Evolutionary conservation across 2,797 vertebrate genomes (phyloP), one percentile per base, ranked within the genome.

Genomic region (Ctenosaura bakeri): DNA sequence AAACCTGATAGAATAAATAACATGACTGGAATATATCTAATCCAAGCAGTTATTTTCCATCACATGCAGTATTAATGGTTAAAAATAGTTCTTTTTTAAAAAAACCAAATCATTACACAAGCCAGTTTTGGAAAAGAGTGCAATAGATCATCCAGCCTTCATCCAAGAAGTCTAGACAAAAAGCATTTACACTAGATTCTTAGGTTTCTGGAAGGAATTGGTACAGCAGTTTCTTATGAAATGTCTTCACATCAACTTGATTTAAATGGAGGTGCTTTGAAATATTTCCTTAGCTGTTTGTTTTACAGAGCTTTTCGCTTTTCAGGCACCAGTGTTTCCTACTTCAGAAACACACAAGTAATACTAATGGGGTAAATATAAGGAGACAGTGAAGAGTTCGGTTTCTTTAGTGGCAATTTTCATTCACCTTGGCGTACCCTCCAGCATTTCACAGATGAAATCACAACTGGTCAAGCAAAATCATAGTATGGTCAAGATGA

Each of bases 51-150:
- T 82, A 77, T 78, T 89, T 82, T 82, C 69, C 46, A 87, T 62
- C 81, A 87, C 18, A 35, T 10, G 56, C 74, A 92, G 42, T 62
- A 64, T 71, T 89, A 77, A 69, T 52, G 9, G n/a, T 89, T 77
- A 86, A 87, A 89, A 87, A 87, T 86, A 84, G 85, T 71, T 82
- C 38, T 46, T 46, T 42, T 46, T 29, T 38, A 18, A 16, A 59
- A 59, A 87, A 66, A 56, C 42, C 42, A 52, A 66, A 29, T 3
- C 6, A 73, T 79, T 50, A 20, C 52, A 73, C 22, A 89, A 81
- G 50, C 35, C 66, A 90, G 56, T 83, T 88, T 83, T 83, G 86
- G 46, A 69, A 89, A 89, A 89, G 24, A 89, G 56, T 38, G 84
- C 32, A 91, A 42, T 71, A 84, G 66, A 83, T 83, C 35, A 73